Base-by-base conservation (phyloP, 2,113 vertebrate genomes). In the Spea bombifrons region DNA sequence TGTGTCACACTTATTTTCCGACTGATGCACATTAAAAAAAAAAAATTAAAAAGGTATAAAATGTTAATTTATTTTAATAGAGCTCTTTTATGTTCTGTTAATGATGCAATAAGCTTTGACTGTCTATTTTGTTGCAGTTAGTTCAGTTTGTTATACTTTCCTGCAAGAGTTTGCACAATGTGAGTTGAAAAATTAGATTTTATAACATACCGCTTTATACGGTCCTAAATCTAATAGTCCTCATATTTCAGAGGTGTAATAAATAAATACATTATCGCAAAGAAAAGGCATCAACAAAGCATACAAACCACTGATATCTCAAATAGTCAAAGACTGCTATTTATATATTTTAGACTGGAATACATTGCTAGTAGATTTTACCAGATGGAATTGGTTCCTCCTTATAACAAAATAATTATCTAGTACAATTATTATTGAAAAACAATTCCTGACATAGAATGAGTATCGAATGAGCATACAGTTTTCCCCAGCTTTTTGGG, bases 21-120 rank as follows among this genome's bases (percentile, higher is more conserved):
- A 64, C 13, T 16, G 30, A 17, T 7, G 4, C 17, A 16, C 61
- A 64, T 13, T 59, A 59, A 59, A 59, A 61, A 61, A 61, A 61
- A 61, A 12, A 3, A n/a, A 5, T 17, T 16, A 64, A 64, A 64
- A 64, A 64, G 13, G 16, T 64, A 17, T 17, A 64, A 64, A 64
- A 64, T 64, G 61, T 64, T 64, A 64, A 64, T 64, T 64, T 64
- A 64, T 17, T 64, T 64, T 64, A 64, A 64, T 17, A 7, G 5
- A 30, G n/a, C 17, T 64, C n/a, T 64, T 64, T 64, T 64, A 64
- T 64, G 5, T 13, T 64, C 61, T 64, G 61, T 64, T 64, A 64
- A 64, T 64, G 61, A 64, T 64, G 61, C 61, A 17, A 64, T 64
- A 64, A 64, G 30, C 4, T 64, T 64, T 64, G 61, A 64, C n/a